Base-by-base conservation (phyloP, 2,113 vertebrate genomes). In the Ancistrus triradiatus region DNA sequence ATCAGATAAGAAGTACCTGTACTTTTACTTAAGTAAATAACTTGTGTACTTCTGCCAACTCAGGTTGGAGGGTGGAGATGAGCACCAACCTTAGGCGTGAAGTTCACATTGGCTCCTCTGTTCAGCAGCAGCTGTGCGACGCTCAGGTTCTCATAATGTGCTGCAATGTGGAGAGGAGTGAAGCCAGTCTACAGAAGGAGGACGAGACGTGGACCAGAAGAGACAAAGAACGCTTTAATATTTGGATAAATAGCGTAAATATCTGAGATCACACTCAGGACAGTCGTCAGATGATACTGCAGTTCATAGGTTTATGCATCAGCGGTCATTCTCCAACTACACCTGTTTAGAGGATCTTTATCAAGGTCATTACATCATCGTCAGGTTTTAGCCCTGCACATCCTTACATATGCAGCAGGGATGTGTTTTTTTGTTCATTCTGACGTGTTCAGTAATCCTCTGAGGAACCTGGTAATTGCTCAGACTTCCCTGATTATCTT, bases 91-190 rank as follows among this genome's bases (percentile, higher is more conserved):
- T 98, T 95, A 5, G 95, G 95, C 0, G 92, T 98, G 80, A 96
- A 98, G 85, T 99, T 98, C 72, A 97, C 91, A 2, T 91, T 95
- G 72, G 96, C 95, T 18, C 95, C 95, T 68, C 95, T 85, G 83
- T 95, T 97, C 59, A 98, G 86, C 59, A 98, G 84, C 38, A 98
- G 68, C 11, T 96, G 95, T 50, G 95, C 95, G 24, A 98, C 93
- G 1, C 90, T 97, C 81, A 98, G 92, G 47, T 97, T 98, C 82
- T 98, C 95, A 0, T 98, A 98, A 82, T 98, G 96, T 33, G 96
- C 96, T 40, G 96, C 95, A 18, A 99, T 99, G 81, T 99, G 96
- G 55, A 99, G 90, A 6, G 96, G 95, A 6, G 96, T 99, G 81
- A 99, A 99, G 47, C 96, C 96, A 51, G 95, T 99, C 96, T 99